A percentile compares a stretch with the other conserved stretches of the same genome.
Evolutionary conservation across 2,113 vertebrate genomes (phyloP).

Genomic region (Sula dactylatra): DNA sequence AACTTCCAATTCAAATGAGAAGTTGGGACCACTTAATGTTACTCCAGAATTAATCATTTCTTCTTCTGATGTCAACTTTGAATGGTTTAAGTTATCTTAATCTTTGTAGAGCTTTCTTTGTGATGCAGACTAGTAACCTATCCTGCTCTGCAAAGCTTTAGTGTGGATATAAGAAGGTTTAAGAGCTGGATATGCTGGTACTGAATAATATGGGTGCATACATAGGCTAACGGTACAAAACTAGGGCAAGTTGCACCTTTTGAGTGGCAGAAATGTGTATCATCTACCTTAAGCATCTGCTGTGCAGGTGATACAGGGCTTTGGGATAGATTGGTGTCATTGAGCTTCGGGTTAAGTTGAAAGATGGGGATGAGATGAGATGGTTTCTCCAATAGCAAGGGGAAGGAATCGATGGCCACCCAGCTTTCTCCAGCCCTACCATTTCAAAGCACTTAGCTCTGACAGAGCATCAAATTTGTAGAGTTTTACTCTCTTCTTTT

Average conservation of each 20-base stretch:
- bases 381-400: not conserved
- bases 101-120: not conserved
- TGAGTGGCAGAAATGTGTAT: not conserved
- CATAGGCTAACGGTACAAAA: not conserved
- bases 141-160: not conserved
- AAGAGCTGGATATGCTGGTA: not conserved
- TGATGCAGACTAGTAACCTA: not conserved
- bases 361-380: not conserved
- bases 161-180: not conserved
- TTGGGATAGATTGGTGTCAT: not conserved
- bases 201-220: not conserved
- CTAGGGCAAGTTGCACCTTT: not conserved
- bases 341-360: not conserved
- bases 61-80: not conserved
- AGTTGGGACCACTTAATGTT: not conserved
- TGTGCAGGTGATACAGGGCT: fast-evolving
- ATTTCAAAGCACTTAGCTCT: fast-evolving
- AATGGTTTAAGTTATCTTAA: not conserved
- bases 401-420: not conserved
- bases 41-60: not conserved
- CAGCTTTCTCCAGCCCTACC: not conserved
- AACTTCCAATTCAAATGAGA: not conserved
- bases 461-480: not conserved
- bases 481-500: not conserved
- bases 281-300: not conserved